Evolutionary conservation across 2,888 invertebrate genomes (phyloP).

Genomic region (Lithosia quadra): DNA sequence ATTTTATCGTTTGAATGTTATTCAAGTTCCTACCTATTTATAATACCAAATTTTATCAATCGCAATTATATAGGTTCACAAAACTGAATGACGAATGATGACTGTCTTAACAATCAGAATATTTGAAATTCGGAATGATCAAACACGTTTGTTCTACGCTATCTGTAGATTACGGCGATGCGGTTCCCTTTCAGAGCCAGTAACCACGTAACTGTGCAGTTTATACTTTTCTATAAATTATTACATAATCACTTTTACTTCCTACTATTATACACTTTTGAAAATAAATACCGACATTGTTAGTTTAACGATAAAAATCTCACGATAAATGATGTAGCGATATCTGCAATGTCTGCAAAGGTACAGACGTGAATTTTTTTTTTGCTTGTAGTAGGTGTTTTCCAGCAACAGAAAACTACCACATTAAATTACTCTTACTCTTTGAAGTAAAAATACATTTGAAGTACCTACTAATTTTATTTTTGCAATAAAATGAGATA

Average conservation of each 20-base stretch:
- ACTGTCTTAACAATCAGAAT: not conserved
- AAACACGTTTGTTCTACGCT: not conserved
- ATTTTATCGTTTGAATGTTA: not conserved
- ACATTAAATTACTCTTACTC: not conserved
- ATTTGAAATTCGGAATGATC: not conserved
- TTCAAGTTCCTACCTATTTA: not conserved
- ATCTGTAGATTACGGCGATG: slow-evolving; percentile 26
- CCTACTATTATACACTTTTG: slow-evolving; percentile 56
- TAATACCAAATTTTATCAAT: not conserved
- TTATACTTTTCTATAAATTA: slow-evolving; percentile 46
- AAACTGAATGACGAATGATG: not conserved
- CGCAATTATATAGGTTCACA: not conserved
- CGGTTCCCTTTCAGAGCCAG: slow-evolving; percentile 32
- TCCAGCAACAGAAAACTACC: not conserved
- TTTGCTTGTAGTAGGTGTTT: slow-evolving; percentile 19
- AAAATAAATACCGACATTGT: slow-evolving; percentile 59
- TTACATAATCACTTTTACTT: slow-evolving; percentile 55
- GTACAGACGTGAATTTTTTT: slow-evolving; percentile 21
- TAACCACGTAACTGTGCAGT: slow-evolving; percentile 44
- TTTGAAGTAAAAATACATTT: not conserved
- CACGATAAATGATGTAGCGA: slow-evolving; percentile 56
- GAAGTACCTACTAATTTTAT: not conserved
- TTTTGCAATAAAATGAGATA: not conserved
- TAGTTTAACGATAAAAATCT: slow-evolving; percentile 60
- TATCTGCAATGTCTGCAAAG: slow-evolving; percentile 27